These are phyloP conservation scores for Xyliphius kryptos DNA, from an alignment of 2,113 vertebrate genomes.

Conservation along the genomic window DNA sequence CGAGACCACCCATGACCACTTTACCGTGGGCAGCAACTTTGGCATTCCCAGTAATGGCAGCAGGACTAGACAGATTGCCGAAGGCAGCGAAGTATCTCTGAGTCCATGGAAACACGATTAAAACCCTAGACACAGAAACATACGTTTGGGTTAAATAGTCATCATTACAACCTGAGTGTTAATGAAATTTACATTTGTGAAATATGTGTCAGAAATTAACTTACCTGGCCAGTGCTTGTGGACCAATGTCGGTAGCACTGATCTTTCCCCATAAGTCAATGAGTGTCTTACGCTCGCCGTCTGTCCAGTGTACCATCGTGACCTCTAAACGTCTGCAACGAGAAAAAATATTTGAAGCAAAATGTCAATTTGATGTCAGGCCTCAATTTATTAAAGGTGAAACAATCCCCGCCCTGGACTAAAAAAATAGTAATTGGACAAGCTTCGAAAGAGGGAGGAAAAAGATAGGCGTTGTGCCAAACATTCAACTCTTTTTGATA, in stretches of 20 bases:
- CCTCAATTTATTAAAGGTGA: constrained; percentile 30
- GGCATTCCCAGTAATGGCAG: constrained; percentile 51
- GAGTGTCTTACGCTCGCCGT: constrained; percentile 52
- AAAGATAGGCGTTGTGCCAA: neutral
- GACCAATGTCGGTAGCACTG: constrained; percentile 39
- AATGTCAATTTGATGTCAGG: neutral
- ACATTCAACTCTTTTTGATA: neutral
- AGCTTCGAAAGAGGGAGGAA: neutral
- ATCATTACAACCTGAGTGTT: neutral
- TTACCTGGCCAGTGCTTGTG: constrained; percentile 44
- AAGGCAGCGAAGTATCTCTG: constrained; percentile 77
- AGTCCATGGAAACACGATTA: constrained; percentile 58
- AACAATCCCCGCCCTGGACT: constrained; percentile 18
- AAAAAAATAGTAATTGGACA: neutral
- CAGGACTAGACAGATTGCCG: constrained; percentile 59
- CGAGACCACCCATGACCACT: constrained; percentile 37
- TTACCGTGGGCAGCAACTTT: constrained; percentile 55
- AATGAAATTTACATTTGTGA: neutral
- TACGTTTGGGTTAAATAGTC: neutral
- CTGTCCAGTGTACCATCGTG: constrained; percentile 60
- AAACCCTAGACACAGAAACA: constrained; percentile 47
- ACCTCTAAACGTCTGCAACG: constrained; percentile 10
- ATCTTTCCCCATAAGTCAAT: constrained; percentile 47
- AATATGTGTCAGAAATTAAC: too few species aligned
- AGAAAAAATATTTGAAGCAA: constrained; percentile 13